Percentiles rank a stretch among this genome's conserved stretches.
These are phyloP conservation scores for Tridacna crocea DNA, from an alignment of 2,888 invertebrate species.

Conservation along the genomic window DNA sequence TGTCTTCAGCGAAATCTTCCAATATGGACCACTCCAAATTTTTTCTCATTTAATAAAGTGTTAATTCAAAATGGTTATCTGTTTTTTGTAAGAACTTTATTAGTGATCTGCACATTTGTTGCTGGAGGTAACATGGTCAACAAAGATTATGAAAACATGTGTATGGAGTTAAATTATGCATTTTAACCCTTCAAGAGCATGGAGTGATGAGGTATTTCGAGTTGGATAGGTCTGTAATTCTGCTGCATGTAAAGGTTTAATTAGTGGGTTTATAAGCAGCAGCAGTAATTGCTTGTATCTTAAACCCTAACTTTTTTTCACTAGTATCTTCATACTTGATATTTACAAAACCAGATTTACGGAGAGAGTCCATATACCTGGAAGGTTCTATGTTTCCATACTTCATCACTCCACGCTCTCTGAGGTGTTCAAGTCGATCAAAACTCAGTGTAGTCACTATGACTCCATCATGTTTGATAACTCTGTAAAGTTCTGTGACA, in stretches of 20 bases:
- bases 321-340: constrained; percentile 59
- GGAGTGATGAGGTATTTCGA: too few species aligned
- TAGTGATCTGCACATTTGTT: neutral
- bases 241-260: too few species aligned
- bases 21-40: too few species aligned
- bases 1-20: too few species aligned
- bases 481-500: constrained; percentile 73
- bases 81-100: neutral
- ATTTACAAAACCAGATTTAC: constrained; percentile 71
- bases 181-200: too few species aligned
- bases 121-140: too few species aligned
- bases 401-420: constrained; percentile 60
- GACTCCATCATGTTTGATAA: constrained; percentile 73
- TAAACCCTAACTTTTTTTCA: constrained; percentile 1
- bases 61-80: neutral
- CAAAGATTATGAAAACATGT: too few species aligned
- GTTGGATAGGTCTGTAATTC: too few species aligned
- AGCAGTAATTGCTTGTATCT: constrained; percentile 29
- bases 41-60: too few species aligned
- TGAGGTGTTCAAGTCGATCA: constrained; percentile 40
- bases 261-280: constrained; percentile 10
- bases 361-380: constrained; percentile 72
- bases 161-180: too few species aligned
- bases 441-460: constrained; percentile 73
- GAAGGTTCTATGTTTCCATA: constrained; percentile 69